Evolutionary conservation across 2,888 invertebrate genomes (phyloP).

Genomic region (Agrochola litura): DNA sequence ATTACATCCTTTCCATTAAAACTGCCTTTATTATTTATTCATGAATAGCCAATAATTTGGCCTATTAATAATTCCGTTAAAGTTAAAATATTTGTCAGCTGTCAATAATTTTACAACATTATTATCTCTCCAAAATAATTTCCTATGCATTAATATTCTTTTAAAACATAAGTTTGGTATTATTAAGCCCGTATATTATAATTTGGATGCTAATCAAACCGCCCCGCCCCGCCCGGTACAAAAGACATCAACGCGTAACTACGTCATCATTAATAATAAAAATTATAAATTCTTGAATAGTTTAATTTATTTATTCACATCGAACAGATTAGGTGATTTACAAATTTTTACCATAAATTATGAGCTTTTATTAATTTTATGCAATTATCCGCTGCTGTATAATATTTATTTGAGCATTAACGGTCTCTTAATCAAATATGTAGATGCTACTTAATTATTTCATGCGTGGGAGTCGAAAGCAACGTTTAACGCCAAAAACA

Average conservation of each 20-base stretch:
- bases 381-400: constrained; percentile 18
- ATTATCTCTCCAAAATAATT: constrained; percentile 30
- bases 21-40: constrained; percentile 28
- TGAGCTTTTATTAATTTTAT: constrained; percentile 23
- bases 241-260: constrained; percentile 86
- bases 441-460: constrained; percentile 37
- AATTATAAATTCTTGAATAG: constrained; percentile 39
- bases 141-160: constrained; percentile 23
- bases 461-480: constrained; percentile 44
- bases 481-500: constrained; percentile 24
- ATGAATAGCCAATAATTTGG: constrained; percentile 26
- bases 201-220: constrained; percentile 48
- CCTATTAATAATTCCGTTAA: constrained; percentile 5
- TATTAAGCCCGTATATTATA: constrained; percentile 34
- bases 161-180: constrained; percentile 14
- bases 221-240: constrained; percentile 68
- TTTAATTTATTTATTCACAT: constrained; percentile 45
- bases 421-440: constrained; percentile 43
- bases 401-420: constrained; percentile 26
- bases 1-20: constrained; percentile 34
- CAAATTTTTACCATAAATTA: constrained; percentile 38
- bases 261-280: constrained; percentile 27
- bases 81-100: constrained; percentile 23
- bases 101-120: constrained; percentile 49
- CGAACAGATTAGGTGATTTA: constrained; percentile 37